phyloP scores from a whole-genome alignment of 2,888 invertebrate genomes.

The Dinocampus coccinellae region DNA sequence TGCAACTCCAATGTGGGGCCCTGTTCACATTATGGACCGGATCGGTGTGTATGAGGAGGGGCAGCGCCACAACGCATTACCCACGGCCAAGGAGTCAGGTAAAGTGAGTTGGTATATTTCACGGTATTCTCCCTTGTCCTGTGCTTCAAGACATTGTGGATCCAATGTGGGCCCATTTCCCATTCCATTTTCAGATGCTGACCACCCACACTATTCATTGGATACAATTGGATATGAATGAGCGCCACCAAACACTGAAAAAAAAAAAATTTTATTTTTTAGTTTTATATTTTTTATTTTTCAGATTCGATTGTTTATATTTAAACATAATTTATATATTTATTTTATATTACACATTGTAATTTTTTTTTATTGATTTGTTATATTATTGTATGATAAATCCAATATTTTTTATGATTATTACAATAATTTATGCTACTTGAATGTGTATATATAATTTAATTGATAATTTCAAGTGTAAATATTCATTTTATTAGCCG shows the following conservation, averaged over 20 bases:
- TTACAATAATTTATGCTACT: too few species aligned
- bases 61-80: background rate
- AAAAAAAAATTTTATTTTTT: background rate
- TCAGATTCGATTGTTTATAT: too few species aligned
- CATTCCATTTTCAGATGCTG: background rate
- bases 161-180: background rate
- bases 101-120: constrained; percentile 14
- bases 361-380: too few species aligned
- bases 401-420: too few species aligned
- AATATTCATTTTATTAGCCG: too few species aligned
- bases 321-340: too few species aligned
- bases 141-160: background rate
- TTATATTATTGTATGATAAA: too few species aligned
- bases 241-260: background rate
- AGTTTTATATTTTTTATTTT: too few species aligned
- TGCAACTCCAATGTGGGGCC: background rate
- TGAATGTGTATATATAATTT: too few species aligned
- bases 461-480: too few species aligned
- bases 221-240: background rate
- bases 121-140: constrained; percentile 10
- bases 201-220: background rate
- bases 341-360: too few species aligned
- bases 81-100: constrained; percentile 28
- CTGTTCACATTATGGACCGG: background rate
- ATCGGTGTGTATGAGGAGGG: constrained; percentile 16